Conservation (phyloP, 2,888 invertebrate species). For the Leptothorax acervorum region DNA sequence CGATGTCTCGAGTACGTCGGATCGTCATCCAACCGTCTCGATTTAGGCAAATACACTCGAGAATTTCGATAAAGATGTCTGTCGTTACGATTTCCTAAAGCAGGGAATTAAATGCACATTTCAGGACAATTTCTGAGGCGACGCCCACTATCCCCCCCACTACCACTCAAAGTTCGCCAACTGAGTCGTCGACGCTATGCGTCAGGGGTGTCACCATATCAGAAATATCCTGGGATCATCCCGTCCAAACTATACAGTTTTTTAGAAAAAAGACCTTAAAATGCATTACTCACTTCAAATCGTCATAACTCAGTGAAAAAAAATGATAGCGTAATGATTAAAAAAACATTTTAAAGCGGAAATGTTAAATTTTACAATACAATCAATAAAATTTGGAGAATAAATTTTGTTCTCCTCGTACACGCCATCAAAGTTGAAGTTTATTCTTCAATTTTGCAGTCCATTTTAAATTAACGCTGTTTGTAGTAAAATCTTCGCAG, state of each 20-base stretch:
- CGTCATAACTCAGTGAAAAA: too few relatives aligned
- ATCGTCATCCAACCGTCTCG: not conserved
- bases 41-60: conserved; percentile 12
- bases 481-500: too few relatives aligned
- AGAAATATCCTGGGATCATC: not conserved
- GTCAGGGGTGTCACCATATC: not conserved
- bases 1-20: not conserved
- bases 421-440: too few relatives aligned
- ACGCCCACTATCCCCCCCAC: not conserved
- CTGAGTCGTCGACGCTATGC: not conserved
- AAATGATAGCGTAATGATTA: too few relatives aligned
- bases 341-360: too few relatives aligned
- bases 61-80: not conserved
- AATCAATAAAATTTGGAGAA: too few relatives aligned
- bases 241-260: not conserved
- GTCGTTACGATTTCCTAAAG: not conserved
- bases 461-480: too few relatives aligned
- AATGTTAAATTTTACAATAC: too few relatives aligned
- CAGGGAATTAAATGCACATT: not conserved
- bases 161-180: not conserved
- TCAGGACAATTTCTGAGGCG: not conserved
- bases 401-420: too few relatives aligned
- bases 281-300: too few relatives aligned
- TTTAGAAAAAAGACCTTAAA: too few relatives aligned
- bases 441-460: too few relatives aligned